Evolutionary conservation across 2,888 invertebrate species (phyloP), one percentile per base, ranked within the genome.

Genomic region (Tholera decimalis): DNA sequence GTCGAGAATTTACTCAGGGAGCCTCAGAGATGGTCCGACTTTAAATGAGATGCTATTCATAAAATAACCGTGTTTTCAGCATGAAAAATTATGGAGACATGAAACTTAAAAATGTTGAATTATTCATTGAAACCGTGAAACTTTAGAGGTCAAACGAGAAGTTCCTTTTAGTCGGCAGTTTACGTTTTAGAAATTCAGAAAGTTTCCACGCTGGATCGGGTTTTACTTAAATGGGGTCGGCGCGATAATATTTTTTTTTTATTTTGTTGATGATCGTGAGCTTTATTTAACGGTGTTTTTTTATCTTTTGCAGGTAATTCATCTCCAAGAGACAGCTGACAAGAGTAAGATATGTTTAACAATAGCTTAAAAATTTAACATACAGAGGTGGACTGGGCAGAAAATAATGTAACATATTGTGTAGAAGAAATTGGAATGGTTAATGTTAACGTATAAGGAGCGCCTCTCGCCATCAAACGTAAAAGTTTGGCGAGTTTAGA

Each of bases 61-160:
- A 64, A 79, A 75, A 61, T 58, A 71, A 60, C 53, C 49, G 47
- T 64, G 72, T 60, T 70, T 65, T 64, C 63, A 60, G 51, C 56
- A 50, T 53, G 60, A 78, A 69, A 62, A 80, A 73, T 65, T 77
- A 68, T 43, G 51, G 24, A 71, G 74, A 64, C 66, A 74, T 65
- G 62, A 59, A 69, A 74, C 53, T 68, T 67, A 63, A 65, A 55
- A 65, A 59, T 49, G 41, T 57, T 82, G 68, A 80, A 81, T 82
- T 68, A 81, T 82, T 82, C 83, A 82, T 80, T 46, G 39, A 66
- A 60, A 55, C 18, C 39, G 54, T 46, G n/a, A 46, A 72, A 77
- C 61, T 80, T 80, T 75, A 51, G 67, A 71, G 75, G 83, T 75
- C 80, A 63, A 62, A 68, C 39, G 57, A 54, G 55, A 69, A 71